Base-by-base conservation (phyloP, 2,113 vertebrate genomes). In the Ovibos moschatus region DNA sequence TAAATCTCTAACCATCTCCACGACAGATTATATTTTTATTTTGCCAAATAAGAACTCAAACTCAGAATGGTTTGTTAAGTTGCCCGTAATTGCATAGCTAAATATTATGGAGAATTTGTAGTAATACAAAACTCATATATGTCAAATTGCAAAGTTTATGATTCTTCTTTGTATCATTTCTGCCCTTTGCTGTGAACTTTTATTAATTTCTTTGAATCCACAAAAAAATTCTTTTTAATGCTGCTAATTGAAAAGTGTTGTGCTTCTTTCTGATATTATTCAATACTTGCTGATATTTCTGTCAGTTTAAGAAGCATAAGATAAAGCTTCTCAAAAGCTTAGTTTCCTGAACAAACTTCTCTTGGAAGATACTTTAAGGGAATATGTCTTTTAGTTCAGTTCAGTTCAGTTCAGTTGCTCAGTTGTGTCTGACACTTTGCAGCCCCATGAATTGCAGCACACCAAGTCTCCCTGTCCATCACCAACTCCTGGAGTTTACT, bases 1-100 rank as follows among this genome's bases (percentile, higher is more conserved):
- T 89, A 94, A 91, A 78, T 95, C 25, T 85, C 53, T 15, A 64
- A 81, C 62, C 21, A 74, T 15, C 7, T 85, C 13, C 88, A n/a
- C 95, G 86, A 83, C 85, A 85, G 57, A 84, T 87, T 74, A 21
- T 76, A 53, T 58, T 95, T 87, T 78, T 91, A 30, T 89, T 88
- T 94, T 58, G 1, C 36, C 64, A 92, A 90, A 92, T 2, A 51
- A 17, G 30, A 93, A 94, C 15, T 96, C 51, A 53, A 85, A 16
- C 23, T 94, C 64, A 67, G 47, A 87, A 76, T 55, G 16, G 21
- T 57, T 91, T 21, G 1, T 79, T 50, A 74, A 40, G 6, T 76
- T 90, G 3, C 40, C 13, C 47, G 43, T 45, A 12, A 47, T 74
- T 76, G 93, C 6, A 62, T 58, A 91, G n/a, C 62, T 36, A 47